Conservation (phyloP, 2,113 vertebrate species). For the Junco hyemalis region DNA sequence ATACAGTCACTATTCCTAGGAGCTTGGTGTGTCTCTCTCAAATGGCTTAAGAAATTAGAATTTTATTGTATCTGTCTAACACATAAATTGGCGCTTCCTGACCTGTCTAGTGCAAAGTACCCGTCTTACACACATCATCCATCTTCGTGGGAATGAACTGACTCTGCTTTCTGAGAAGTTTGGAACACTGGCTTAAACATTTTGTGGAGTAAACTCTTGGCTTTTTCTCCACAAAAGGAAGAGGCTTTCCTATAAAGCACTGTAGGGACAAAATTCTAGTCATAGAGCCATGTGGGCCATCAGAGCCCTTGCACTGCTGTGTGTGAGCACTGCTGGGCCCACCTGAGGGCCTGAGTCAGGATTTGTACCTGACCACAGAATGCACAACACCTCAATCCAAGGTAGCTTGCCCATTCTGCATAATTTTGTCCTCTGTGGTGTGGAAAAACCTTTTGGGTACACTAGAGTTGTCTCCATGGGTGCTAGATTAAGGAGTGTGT, state of each 20-base stretch:
- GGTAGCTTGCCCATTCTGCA: neutral
- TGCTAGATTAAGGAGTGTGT: neutral
- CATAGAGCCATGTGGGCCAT: neutral
- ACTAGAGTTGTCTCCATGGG: neutral
- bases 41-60: neutral
- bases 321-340: neutral
- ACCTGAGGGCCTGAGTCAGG: neutral
- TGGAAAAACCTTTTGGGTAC: neutral
- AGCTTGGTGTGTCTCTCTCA: neutral
- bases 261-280: neutral
- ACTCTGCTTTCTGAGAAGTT: neutral
- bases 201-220: neutral
- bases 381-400: neutral
- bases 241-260: neutral
- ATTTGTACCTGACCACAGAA: neutral
- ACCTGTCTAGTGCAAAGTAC: neutral
- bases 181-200: neutral
- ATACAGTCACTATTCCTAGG: neutral
- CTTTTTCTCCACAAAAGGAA: neutral
- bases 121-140: conserved; percentile 4
- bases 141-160: neutral
- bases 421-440: neutral
- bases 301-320: neutral
- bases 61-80: neutral
- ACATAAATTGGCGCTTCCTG: conserved; percentile 11